Conservation (phyloP, 2,113 vertebrate species). For the Chaetodon auriga region DNA sequence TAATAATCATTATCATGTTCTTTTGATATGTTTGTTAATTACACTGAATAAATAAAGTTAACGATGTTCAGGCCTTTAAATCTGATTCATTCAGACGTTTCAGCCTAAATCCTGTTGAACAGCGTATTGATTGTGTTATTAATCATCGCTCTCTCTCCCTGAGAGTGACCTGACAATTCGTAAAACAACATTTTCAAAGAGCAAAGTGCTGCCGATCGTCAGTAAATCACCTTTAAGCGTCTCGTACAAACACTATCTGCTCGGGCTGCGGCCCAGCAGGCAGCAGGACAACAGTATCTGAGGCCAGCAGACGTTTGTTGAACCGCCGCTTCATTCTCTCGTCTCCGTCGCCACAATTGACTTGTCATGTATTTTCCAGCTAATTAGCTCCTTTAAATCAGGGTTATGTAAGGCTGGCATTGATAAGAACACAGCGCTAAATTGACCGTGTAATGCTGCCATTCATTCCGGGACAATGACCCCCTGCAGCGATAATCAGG, state of each 20-base stretch:
- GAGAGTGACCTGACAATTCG: too few species aligned
- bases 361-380: slow-evolving; percentile 87
- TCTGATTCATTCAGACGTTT: too few species aligned
- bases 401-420: slow-evolving; percentile 72
- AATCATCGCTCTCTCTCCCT: too few species aligned
- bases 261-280: slow-evolving; percentile 44
- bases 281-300: slow-evolving; percentile 80
- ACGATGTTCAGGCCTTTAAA: too few species aligned
- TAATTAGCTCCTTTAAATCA: slow-evolving; percentile 85
- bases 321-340: slow-evolving; percentile 68
- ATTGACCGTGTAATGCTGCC: slow-evolving; percentile 83
- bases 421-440: slow-evolving; percentile 84
- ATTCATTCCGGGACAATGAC: slow-evolving; percentile 82
- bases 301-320: slow-evolving; percentile 73
- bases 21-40: too few species aligned
- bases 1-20: too few species aligned
- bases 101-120: too few species aligned
- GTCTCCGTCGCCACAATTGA: slow-evolving; percentile 79
- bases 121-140: too few species aligned
- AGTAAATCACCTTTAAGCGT: neutral
- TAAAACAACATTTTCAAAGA: too few species aligned
- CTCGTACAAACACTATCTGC: slow-evolving; percentile 12
- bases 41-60: too few species aligned
- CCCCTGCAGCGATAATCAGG: slow-evolving; percentile 77
- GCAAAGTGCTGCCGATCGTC: neutral